Evolutionary conservation across 2,888 invertebrate genomes (phyloP), one percentile per base, ranked within the genome.

Genomic region (Oligia fasciuncula): DNA sequence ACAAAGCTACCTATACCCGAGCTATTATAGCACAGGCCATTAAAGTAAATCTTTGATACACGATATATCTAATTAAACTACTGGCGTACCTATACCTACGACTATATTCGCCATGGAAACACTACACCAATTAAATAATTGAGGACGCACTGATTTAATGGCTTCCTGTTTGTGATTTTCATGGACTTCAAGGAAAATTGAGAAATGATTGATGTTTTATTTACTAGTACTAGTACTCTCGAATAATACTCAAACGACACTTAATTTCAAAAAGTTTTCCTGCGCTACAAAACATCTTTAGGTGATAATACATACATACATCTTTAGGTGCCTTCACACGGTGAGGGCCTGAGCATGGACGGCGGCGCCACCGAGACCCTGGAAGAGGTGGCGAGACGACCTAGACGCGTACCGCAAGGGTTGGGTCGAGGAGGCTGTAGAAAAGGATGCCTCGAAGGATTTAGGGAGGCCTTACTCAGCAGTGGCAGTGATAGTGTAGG

Each of bases 31-130:
- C 66, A 71, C 19, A 72, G 29, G 35, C 68, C 54, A 65, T 85
- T 77, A 78, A 63, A 35, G 65, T 75, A 69, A 73, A 83, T 78
- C 76, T 85, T 83, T 86, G 87, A 85, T 65, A 83, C 62, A 68
- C 35, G 71, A 83, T 76, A 76, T 40, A 62, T 66, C 60, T 68
- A 76, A 86, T 83, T 79, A 67, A 79, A 54, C 65, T 29, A n/a
- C 54, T 74, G 19, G 1, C 11, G 51, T 46, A 46, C 40, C 40
- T 73, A 35, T 81, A n/a, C 57, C 23, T 70, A 81, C 23, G 40
- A 40, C 49, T 60, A 43, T 54, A 73, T 73, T 62, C 35, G n/a
- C 11, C 49, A 43, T 35, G 40, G 73, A 40, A 74, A 83, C 63
- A 73, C 29, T 71, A 85, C 54, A 29, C 66, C 66, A 63, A 84